Percentiles rank a stretch among this genome's conserved stretches.
These are phyloP conservation scores for Hypothenemus hampei DNA, from an alignment of 1,140 invertebrate genomes.

Conservation along the genomic window DNA sequence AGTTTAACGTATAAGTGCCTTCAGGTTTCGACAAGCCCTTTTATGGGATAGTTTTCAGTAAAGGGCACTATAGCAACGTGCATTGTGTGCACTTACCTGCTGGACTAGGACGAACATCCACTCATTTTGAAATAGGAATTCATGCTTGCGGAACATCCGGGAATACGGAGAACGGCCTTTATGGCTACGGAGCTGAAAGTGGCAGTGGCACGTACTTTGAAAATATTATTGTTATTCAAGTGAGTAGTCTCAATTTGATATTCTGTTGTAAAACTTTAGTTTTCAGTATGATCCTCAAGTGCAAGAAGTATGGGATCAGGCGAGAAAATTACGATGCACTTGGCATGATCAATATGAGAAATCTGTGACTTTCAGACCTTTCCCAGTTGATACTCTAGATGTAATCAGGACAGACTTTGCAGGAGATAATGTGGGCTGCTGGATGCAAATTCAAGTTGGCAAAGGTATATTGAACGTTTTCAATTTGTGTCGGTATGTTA, in stretches of 20 bases:
- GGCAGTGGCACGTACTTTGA: constrained; percentile 91
- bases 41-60: constrained; percentile 90
- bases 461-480: constrained; percentile 54
- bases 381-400: constrained; percentile 93
- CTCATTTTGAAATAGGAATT: constrained; percentile 87
- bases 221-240: constrained; percentile 81
- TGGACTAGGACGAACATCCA: constrained; percentile 75
- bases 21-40: constrained; percentile 85
- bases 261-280: background rate
- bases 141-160: constrained; percentile 88
- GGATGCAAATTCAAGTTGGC: constrained; percentile 92
- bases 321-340: constrained; percentile 84
- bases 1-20: too few relatives aligned
- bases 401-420: constrained; percentile 90
- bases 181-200: constrained; percentile 74
- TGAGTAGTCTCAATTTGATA: background rate
- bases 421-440: constrained; percentile 92
- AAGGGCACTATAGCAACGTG: constrained; percentile 86
- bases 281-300: constrained; percentile 88
- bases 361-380: constrained; percentile 88
- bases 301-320: constrained; percentile 95
- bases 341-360: constrained; percentile 97
- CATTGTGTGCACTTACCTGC: constrained; percentile 89
- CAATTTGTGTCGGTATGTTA: background rate
- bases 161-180: constrained; percentile 82